Percentiles rank a stretch among this genome's conserved stretches.
These are phyloP conservation scores for Sandelia bainsii DNA, from an alignment of 2,797 vertebrate species.

Conservation along the genomic window DNA sequence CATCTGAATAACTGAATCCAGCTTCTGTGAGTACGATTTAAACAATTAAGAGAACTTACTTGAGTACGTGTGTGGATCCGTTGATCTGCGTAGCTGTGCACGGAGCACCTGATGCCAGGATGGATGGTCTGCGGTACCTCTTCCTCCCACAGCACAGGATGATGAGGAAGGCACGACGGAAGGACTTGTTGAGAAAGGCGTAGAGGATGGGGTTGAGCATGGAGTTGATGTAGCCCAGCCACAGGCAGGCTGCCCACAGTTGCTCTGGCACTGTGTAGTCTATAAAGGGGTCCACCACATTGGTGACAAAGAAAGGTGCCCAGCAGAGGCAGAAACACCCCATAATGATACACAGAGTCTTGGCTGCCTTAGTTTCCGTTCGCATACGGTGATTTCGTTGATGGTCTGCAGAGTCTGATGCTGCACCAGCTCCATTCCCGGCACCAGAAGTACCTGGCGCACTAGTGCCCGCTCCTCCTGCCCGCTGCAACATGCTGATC, in stretches of 20 bases:
- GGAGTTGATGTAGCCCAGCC: constrained; percentile 99
- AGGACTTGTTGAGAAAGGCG: constrained; percentile 99
- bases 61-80: constrained; percentile 95
- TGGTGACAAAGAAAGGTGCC: constrained; percentile 98
- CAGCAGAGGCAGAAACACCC: constrained; percentile 99
- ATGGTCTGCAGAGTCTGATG: constrained; percentile 85
- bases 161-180: constrained; percentile 99
- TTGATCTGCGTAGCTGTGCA: constrained; percentile 96
- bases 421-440: constrained; percentile 39
- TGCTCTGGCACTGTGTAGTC: constrained; percentile 93
- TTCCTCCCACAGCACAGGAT: constrained; percentile 97
- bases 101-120: constrained; percentile 87
- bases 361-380: constrained; percentile 97
- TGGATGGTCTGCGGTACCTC: constrained; percentile 92
- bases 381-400: constrained; percentile 95
- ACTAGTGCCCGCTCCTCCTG: constrained; percentile 78
- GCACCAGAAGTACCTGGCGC: constrained; percentile 11
- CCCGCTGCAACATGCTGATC: constrained; percentile 93
- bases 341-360: constrained; percentile 98
- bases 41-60: constrained; percentile 84
- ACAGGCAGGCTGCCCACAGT: constrained; percentile 96
- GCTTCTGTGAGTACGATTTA: background rate
- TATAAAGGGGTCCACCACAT: constrained; percentile 97
- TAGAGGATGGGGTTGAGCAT: constrained; percentile 99
- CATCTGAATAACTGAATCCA: too few species aligned